These are phyloP conservation scores for Lithobates sylvaticus DNA, from an alignment of 2,797 vertebrate species.

Conservation along the genomic window DNA sequence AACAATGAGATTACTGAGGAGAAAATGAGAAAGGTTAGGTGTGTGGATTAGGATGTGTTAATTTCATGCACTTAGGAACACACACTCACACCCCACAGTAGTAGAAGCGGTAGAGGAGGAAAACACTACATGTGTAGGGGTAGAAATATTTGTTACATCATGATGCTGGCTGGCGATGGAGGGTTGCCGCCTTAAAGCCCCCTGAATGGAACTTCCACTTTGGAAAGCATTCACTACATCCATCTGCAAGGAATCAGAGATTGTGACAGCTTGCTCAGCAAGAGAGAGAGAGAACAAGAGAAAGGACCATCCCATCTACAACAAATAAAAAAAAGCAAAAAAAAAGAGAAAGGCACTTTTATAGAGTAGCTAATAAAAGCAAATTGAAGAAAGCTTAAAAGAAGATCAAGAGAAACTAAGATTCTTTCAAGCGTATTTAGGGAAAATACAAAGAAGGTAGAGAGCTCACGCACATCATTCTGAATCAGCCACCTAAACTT, in stretches of 20 bases:
- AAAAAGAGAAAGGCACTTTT: conserved; percentile 83
- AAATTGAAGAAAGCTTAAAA: conserved; percentile 75
- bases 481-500: conserved; percentile 64
- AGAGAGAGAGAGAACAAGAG: conserved; percentile 79
- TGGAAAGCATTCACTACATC: conserved; percentile 99
- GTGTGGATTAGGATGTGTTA: conserved; percentile 93
- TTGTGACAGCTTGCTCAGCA: conserved; percentile 90
- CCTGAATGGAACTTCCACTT: conserved; percentile 99
- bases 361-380: conserved; percentile 76
- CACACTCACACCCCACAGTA: conserved; percentile 99
- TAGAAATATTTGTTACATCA: conserved; percentile 99
- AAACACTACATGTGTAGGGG: conserved; percentile 99
- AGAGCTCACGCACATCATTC: conserved; percentile 68
- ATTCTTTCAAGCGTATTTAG: conserved; percentile 45
- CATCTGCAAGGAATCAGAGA: conserved; percentile 99
- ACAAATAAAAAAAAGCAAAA: conserved; percentile 79
- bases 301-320: conserved; percentile 85
- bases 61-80: conserved; percentile 99
- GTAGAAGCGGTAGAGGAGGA: conserved; percentile 98
- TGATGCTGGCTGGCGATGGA: conserved; percentile 99
- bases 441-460: conserved; percentile 53
- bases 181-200: conserved; percentile 99
- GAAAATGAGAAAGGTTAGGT: conserved; percentile 96
- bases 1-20: conserved; percentile 84
- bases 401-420: conserved; percentile 65